These are phyloP conservation scores for Hydrophis major DNA, from an alignment of 2,797 vertebrate genomes.

Conservation along the genomic window DNA sequence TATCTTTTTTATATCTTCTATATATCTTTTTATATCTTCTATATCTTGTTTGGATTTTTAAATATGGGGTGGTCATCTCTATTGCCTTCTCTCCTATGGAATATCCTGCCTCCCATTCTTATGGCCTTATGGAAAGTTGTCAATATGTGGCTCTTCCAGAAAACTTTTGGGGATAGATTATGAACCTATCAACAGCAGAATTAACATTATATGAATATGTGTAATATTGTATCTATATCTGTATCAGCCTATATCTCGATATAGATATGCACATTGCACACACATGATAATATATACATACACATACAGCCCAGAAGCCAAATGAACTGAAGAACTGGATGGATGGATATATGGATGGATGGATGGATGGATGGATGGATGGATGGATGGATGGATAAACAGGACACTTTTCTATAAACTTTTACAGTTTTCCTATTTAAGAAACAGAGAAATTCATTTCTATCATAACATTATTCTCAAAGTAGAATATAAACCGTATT, in stretches of 20 bases:
- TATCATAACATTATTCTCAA: background rate
- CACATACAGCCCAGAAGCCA: background rate
- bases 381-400: background rate
- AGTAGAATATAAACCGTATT: background rate
- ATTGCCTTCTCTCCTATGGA: background rate
- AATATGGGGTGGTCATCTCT: too few species aligned
- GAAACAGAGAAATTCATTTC: background rate
- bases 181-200: background rate
- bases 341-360: background rate
- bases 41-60: too few species aligned
- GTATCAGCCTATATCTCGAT: background rate
- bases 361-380: background rate
- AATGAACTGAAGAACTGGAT: background rate
- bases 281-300: background rate
- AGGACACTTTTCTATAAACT: background rate
- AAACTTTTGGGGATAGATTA: background rate
- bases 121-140: background rate
- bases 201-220: background rate
- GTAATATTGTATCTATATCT: background rate
- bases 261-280: background rate
- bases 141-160: background rate
- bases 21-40: too few species aligned
- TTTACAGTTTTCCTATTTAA: background rate
- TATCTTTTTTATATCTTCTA: too few species aligned
- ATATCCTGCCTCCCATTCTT: background rate